phyloP scores from a whole-genome alignment of 1,140 invertebrate species.

The Lasioglossum baleicum region DNA sequence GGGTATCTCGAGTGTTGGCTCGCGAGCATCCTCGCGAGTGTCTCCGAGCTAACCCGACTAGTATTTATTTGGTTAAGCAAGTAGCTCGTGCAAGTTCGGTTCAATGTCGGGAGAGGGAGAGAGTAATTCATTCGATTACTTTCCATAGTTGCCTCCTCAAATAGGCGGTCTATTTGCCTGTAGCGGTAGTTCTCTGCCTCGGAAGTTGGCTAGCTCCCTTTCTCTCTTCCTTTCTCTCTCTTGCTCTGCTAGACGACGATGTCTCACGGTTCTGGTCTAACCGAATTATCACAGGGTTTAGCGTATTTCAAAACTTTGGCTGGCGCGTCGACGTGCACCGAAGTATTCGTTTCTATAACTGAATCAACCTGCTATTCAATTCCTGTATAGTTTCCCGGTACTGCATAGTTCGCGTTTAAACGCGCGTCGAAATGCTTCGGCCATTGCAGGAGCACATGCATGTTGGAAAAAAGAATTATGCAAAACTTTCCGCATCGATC shows the following conservation, averaged over 20 bases:
- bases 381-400: not conserved
- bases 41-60: too few species aligned
- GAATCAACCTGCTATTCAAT: not conserved
- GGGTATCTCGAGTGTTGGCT: too few species aligned
- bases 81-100: too few species aligned
- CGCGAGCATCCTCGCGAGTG: too few species aligned
- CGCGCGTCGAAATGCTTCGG: not conserved
- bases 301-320: not conserved
- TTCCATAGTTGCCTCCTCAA: not conserved
- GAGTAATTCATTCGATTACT: constrained; percentile 28
- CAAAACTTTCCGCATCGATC: too few species aligned
- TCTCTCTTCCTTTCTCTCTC: too few species aligned
- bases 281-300: constrained; percentile 19
- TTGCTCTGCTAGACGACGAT: not conserved
- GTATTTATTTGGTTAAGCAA: too few species aligned
- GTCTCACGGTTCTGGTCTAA: constrained; percentile 3
- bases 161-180: not conserved
- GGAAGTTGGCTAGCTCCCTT: not conserved
- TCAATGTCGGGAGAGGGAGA: too few species aligned
- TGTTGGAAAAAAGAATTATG: too few species aligned
- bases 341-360: not conserved
- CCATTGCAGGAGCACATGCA: too few species aligned
- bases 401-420: not conserved
- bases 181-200: not conserved
- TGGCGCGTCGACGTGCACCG: not conserved